These are phyloP conservation scores for Acanthochromis polyacanthus DNA, from an alignment of 2,113 vertebrate genomes.

Conservation along the genomic window DNA sequence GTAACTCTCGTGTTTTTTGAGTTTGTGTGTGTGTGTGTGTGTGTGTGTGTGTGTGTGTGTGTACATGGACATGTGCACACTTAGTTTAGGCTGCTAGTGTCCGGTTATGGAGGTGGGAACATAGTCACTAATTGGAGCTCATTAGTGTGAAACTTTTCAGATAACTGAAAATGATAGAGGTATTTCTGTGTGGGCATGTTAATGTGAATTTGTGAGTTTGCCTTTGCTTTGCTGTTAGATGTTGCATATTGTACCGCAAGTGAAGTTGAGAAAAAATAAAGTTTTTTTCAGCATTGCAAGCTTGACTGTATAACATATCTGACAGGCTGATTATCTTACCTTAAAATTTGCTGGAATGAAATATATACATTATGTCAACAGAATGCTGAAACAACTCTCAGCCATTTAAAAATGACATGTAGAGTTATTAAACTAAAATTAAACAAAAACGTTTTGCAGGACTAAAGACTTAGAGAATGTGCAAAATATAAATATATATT, in stretches of 20 bases:
- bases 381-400: too few species aligned
- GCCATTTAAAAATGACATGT: too few species aligned
- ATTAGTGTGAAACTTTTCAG: slow-evolving; percentile 31
- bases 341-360: neutral
- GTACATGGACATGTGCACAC: neutral
- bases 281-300: too few species aligned
- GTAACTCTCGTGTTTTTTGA: slow-evolving; percentile 13
- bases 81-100: slow-evolving; percentile 15
- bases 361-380: too few species aligned
- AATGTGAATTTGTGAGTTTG: neutral
- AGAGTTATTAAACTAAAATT: too few species aligned
- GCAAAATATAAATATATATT: too few species aligned
- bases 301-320: too few species aligned
- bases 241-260: too few species aligned
- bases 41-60: neutral
- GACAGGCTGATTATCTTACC: neutral
- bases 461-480: too few species aligned
- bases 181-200: slow-evolving; percentile 13
- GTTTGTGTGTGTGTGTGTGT: slow-evolving; percentile 1
- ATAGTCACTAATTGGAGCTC: slow-evolving; percentile 45
- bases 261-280: too few species aligned
- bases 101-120: slow-evolving; percentile 32
- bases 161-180: neutral
- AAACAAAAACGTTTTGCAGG: too few species aligned
- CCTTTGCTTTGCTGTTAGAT: neutral